These are phyloP conservation scores for Speoplatyrhinus poulsoni DNA, from an alignment of 2,113 vertebrate species.

Conservation along the genomic window DNA sequence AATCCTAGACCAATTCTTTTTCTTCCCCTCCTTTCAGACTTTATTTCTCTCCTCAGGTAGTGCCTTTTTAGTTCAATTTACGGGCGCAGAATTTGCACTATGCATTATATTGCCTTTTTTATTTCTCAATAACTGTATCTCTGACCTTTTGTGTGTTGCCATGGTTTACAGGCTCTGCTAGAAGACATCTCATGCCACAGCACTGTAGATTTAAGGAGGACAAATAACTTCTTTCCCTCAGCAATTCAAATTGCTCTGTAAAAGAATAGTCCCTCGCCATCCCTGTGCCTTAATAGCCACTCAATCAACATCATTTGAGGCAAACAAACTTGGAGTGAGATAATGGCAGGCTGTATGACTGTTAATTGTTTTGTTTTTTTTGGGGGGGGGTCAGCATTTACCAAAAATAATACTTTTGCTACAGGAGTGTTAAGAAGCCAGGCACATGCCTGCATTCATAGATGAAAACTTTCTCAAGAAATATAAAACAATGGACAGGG, in stretches of 20 bases:
- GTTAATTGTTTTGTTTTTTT: neutral
- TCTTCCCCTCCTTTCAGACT: constrained; percentile 29
- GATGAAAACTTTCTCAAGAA: constrained; percentile 6
- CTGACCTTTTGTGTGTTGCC: constrained; percentile 40
- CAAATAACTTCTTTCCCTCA: neutral
- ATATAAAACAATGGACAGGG: constrained; percentile 47
- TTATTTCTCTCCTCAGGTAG: constrained; percentile 27
- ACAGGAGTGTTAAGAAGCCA: too few species aligned
- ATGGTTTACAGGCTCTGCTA: constrained; percentile 33
- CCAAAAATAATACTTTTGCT: too few species aligned
- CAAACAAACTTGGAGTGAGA: constrained; percentile 10
- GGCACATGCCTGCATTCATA: constrained; percentile 14
- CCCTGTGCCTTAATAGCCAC: constrained; percentile 31
- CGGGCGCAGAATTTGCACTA: constrained; percentile 49
- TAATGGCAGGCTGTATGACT: constrained; percentile 31
- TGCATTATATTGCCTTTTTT: constrained; percentile 55
- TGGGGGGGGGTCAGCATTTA: too few species aligned
- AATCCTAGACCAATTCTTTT: constrained; percentile 32
- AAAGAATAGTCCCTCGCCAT: constrained; percentile 30
- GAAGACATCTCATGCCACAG: constrained; percentile 18
- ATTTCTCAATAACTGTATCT: constrained; percentile 55
- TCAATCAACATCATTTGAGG: constrained; percentile 36
- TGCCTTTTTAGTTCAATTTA: constrained; percentile 44
- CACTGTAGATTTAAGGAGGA: constrained; percentile 34
- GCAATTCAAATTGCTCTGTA: constrained; percentile 33